Percentiles rank a stretch among this genome's conserved stretches.
These are phyloP conservation scores for Brachionus rotundiformis DNA, from an alignment of 1,140 invertebrate genomes.

Conservation along the genomic window DNA sequence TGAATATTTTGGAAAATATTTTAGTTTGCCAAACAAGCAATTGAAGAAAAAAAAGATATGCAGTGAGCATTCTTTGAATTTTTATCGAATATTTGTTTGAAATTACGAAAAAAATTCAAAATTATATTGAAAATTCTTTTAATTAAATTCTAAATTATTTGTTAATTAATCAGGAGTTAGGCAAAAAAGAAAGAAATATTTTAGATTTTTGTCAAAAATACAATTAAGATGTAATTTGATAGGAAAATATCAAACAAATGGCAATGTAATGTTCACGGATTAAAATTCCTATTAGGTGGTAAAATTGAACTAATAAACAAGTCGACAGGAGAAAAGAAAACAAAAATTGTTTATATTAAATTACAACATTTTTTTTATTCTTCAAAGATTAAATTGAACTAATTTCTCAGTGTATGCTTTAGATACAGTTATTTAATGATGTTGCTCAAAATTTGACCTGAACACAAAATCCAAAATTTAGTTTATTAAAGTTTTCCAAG, in stretches of 20 bases:
- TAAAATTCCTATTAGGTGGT: conserved; percentile 29
- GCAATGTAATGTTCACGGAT: not conserved
- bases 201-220: conserved; percentile 6
- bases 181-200: conserved; percentile 3
- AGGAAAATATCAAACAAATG: not conserved
- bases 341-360: conserved; percentile 10
- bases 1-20: not conserved
- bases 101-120: conserved; percentile 10
- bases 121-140: conserved; percentile 6
- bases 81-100: conserved; percentile 46
- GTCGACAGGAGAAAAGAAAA: not conserved
- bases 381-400: not conserved
- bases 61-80: conserved; percentile 33
- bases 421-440: not conserved
- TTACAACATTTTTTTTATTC: conserved; percentile 17
- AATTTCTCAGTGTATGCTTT: not conserved
- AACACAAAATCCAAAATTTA: not conserved
- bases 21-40: not conserved
- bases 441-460: not conserved
- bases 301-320: not conserved
- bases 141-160: conserved; percentile 45
- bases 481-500: too few relatives aligned
- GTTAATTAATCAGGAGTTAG: conserved; percentile 11
- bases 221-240: not conserved
- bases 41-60: conserved; percentile 1